phyloP scores from a whole-genome alignment of 2,888 invertebrate genomes.

The Timema podura region DNA sequence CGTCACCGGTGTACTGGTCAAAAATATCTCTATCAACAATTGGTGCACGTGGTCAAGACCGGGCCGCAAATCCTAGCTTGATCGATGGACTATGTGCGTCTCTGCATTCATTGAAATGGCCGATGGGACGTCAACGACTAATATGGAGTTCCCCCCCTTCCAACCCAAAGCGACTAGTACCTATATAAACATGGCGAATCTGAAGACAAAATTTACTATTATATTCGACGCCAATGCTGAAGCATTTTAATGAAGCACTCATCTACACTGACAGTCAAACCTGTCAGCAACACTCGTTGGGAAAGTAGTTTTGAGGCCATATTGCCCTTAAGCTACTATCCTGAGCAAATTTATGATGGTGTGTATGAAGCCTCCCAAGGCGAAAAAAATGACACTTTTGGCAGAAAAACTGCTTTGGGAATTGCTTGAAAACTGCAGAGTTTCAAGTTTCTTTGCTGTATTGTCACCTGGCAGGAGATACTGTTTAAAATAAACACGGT shows the following conservation, averaged over 20 bases:
- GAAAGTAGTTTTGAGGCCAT: not conserved
- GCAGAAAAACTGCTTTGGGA: not conserved
- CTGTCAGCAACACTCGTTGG: not conserved
- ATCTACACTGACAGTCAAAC: not conserved
- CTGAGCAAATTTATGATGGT: not conserved
- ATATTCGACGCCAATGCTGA: too few relatives aligned
- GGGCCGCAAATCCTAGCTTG: too few relatives aligned
- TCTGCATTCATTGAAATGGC: too few relatives aligned
- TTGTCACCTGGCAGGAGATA: slow-evolving; percentile 8
- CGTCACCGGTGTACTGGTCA: too few relatives aligned
- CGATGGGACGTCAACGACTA: too few relatives aligned
- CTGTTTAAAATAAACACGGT: slow-evolving; percentile 16
- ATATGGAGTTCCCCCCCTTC: too few relatives aligned
- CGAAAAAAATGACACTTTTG: not conserved
- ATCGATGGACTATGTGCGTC: too few relatives aligned
- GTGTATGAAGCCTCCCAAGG: not conserved
- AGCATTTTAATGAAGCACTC: not conserved
- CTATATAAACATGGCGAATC: too few relatives aligned
- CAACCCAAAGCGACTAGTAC: too few relatives aligned
- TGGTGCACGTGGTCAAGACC: too few relatives aligned
- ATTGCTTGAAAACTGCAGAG: not conserved
- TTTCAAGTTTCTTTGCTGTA: slow-evolving; percentile 1
- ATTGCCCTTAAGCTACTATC: not conserved
- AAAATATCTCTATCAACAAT: too few relatives aligned
- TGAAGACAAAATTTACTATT: too few relatives aligned